Percentiles rank a stretch among this genome's conserved stretches.
Evolutionary conservation across 1,140 invertebrate genomes (phyloP).

Genomic region (Vanessa tameamea): DNA sequence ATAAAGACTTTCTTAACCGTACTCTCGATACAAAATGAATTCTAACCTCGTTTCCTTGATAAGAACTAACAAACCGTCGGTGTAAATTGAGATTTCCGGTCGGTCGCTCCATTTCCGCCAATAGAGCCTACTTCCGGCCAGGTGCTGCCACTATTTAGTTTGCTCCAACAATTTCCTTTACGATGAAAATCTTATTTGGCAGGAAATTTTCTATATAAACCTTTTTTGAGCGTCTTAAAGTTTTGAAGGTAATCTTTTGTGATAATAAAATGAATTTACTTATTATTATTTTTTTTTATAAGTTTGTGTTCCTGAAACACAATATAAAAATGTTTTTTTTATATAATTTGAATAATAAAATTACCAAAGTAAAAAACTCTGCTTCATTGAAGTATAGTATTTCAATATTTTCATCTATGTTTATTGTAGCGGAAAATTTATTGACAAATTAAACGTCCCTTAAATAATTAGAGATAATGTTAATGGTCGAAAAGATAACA

Average conservation of each 20-base stretch:
- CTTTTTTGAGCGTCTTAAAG: slow-evolving; percentile 4
- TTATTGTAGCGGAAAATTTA: no score
- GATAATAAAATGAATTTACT: neutral
- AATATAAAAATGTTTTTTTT: no score
- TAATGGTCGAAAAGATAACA: no score
- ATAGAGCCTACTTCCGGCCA: slow-evolving; percentile 65
- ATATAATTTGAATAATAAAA: no score
- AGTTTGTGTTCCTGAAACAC: no score
- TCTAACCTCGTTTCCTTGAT: slow-evolving; percentile 44
- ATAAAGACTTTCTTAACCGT: neutral
- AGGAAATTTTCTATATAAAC: slow-evolving; percentile 2
- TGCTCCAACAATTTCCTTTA: slow-evolving; percentile 15
- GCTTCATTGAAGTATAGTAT: no score
- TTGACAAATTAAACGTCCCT: no score
- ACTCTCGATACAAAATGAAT: slow-evolving; percentile 30
- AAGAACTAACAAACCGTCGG: slow-evolving; percentile 53
- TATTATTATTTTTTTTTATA: neutral
- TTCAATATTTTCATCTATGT: no score
- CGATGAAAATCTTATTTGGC: slow-evolving; percentile 9
- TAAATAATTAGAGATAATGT: no score
- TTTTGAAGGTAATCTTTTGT: neutral
- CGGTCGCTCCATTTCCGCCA: slow-evolving; percentile 65
- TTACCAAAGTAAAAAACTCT: no score
- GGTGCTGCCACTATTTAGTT: slow-evolving; percentile 53
- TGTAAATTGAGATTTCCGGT: slow-evolving; percentile 73